These are phyloP conservation scores for Caenorhabditis elegans DNA, from an alignment of 1,140 invertebrate species.

Conservation along the genomic window WBcel235 BX284602.5:1389001-1389500, in stretches of 20 bases:
- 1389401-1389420: constrained; percentile 57
- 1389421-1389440: constrained; percentile 49
- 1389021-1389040: too few species aligned
- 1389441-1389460: too few species aligned
- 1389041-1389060: too few species aligned
- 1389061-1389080: too few species aligned
- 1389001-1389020: too few species aligned
- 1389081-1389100: too few species aligned
- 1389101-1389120: too few species aligned
- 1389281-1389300: constrained; percentile 51
- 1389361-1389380: constrained; percentile 56
- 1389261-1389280: constrained; percentile 54
- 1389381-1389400: constrained; percentile 60
- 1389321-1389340: constrained; percentile 51
- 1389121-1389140: too few species aligned
- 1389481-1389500: constrained; percentile 54
- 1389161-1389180: constrained; percentile 58
- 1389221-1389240: constrained; percentile 55
- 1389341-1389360: constrained; percentile 57
- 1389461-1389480: background rate
- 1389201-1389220: constrained; percentile 61
- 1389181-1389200: constrained; percentile 48
- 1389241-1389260: constrained; percentile 55
- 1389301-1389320: constrained; percentile 48
- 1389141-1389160: constrained; percentile 47